phyloP scores from a whole-genome alignment of 2,888 invertebrate genomes.

The Melanotus villosus region DNA sequence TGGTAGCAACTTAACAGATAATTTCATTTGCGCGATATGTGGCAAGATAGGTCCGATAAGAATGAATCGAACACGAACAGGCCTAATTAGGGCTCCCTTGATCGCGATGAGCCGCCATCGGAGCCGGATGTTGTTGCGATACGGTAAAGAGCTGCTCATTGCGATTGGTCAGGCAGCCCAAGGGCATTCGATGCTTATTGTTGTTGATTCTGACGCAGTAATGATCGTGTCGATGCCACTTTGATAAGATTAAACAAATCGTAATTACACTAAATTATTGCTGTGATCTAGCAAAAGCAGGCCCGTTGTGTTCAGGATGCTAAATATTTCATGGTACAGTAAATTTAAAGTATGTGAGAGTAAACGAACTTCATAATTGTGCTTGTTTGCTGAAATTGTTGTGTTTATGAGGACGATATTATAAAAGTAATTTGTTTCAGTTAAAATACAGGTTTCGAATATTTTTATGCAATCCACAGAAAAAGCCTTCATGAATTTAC shows the following conservation, averaged over 20 bases:
- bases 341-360: conserved; percentile 9
- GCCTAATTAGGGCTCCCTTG: conserved; percentile 32
- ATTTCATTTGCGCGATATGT: conserved; percentile 8
- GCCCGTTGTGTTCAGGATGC: neutral
- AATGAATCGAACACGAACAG: conserved; percentile 28
- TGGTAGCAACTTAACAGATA: conserved; percentile 1
- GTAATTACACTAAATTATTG: conserved; percentile 25
- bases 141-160: conserved; percentile 33
- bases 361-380: conserved; percentile 17
- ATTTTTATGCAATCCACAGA: neutral
- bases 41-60: conserved; percentile 8
- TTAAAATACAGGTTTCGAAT: neutral
- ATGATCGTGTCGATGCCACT: conserved; percentile 35
- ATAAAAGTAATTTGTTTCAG: neutral
- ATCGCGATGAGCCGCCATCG: conserved; percentile 30
- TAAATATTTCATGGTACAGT: conserved; percentile 21
- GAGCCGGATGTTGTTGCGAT: conserved; percentile 36
- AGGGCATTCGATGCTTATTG: conserved; percentile 37
- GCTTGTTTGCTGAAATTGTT: neutral
- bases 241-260: conserved; percentile 33
- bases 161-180: conserved; percentile 37
- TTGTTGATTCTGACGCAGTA: conserved; percentile 31
- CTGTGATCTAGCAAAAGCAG: conserved; percentile 3
- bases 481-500: no score
- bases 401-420: neutral